A percentile compares a stretch with the other conserved stretches of the same genome.
Conservation (phyloP, 1,140 invertebrate species). For the Brachystomella parvula region DNA sequence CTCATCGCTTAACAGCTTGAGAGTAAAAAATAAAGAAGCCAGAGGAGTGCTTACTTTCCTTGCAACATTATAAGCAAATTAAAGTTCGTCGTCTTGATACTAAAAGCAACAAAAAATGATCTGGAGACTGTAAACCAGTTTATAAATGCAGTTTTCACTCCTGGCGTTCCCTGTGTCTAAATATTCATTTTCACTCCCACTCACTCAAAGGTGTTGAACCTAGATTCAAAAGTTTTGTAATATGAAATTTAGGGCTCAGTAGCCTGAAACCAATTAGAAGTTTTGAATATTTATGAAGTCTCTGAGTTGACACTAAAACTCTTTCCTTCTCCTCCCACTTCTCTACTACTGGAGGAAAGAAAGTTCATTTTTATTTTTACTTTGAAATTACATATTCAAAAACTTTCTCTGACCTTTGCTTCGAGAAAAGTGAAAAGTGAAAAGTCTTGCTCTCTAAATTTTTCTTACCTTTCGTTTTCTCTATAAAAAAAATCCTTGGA, state of each 20-base stretch:
- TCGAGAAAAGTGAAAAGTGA: not conserved
- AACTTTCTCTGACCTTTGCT: not conserved
- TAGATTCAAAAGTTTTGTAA: not conserved
- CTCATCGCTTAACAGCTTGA: no score
- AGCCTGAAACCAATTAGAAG: not conserved
- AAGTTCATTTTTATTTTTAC: no score
- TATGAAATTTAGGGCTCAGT: not conserved
- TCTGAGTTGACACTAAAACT: not conserved
- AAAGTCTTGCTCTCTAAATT: not conserved
- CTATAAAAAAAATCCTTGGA: no score
- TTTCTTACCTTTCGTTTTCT: not conserved
- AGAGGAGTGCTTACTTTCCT: no score
- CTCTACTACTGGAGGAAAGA: not conserved
- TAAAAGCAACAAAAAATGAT: no score
- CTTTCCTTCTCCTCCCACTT: not conserved
- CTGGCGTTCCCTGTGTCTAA: no score
- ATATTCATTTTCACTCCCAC: not conserved
- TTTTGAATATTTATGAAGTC: not conserved
- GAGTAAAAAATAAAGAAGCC: no score
- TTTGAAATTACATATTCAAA: not conserved
- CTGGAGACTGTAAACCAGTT: no score
- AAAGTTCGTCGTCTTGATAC: no score
- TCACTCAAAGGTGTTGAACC: not conserved
- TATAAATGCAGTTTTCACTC: no score
- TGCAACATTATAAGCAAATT: no score